Evolutionary conservation across 2,797 vertebrate species (phyloP), one percentile per base, ranked within the genome.

Genomic region (Sphenodon punctatus): DNA sequence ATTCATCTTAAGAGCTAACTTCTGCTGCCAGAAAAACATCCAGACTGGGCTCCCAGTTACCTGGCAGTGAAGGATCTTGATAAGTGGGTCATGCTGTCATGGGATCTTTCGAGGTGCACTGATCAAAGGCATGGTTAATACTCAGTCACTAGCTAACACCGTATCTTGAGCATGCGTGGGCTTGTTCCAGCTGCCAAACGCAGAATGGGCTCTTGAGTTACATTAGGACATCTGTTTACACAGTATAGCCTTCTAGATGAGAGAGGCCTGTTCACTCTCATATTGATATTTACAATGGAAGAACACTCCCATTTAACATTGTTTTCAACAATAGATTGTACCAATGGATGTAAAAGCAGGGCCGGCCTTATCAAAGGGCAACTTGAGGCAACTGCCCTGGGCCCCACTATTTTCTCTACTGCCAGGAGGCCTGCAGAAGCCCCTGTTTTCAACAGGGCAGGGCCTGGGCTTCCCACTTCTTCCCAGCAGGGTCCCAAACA

Each of bases 191-290:
- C 19, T 36, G 55, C 32, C 55, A 36, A 23, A 58, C 23, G 16
- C 17, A 0, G 0, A 63, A 55, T 11, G 3, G 16, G 14, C n/a
- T 39, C 1, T 34, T 34, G 16, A 65, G 58, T 64, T 25, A 19
- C 10, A 6, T 0, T 0, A 38, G 8, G 8, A 55, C 42, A 1
- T 20, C 1, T 32, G 49, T 15, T 13, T 48, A 46, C 27, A 39
- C 12, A 14, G 48, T 8, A 1, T 32, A 13, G 59, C 74, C 23
- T 16, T 20, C 19, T 3, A 43, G 10, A n/a, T 2, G 1, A 68
- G 4, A 6, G n/a, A 27, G 11, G 48, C 27, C 5, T 32, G 19
- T 58, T 27, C 59, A 61, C 23, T n/a, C 41, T 32, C 10, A n/a
- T n/a, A 27, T 51, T 51, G 51, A 27, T 4, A 5, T 48, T 60